Percentiles rank a stretch among this genome's conserved stretches.
phyloP scores from a whole-genome alignment of 2,888 invertebrate species.

The Nomada hirtipes region DNA sequence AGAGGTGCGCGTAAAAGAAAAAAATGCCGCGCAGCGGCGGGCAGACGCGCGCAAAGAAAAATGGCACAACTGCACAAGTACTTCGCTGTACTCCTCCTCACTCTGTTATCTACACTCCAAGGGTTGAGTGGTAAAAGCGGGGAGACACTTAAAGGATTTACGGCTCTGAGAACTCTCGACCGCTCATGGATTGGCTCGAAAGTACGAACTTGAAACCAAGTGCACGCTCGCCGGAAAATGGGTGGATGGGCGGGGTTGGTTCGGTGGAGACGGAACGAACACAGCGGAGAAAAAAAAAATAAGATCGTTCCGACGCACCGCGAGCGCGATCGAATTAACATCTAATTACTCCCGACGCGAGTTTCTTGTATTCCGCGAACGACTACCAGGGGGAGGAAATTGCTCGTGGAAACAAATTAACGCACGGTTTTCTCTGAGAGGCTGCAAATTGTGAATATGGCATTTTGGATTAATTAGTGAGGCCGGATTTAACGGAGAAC shows the following conservation, averaged over 20 bases:
- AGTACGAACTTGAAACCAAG: constrained; percentile 66
- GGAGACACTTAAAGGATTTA: constrained; percentile 83
- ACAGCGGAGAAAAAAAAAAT: background rate
- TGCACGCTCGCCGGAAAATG: constrained; percentile 34
- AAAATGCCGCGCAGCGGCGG: constrained; percentile 52
- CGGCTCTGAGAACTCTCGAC: constrained; percentile 79
- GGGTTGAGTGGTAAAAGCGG: constrained; percentile 70
- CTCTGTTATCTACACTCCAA: constrained; percentile 65
- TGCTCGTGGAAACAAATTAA: background rate
- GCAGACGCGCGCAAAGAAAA: constrained; percentile 68
- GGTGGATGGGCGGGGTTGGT: background rate
- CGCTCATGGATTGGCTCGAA: constrained; percentile 70
- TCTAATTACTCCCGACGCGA: constrained; percentile 10
- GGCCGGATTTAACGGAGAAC: too few species aligned
- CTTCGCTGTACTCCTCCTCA: constrained; percentile 54
- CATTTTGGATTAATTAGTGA: too few species aligned
- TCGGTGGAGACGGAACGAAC: background rate
- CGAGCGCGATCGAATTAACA: constrained; percentile 23
- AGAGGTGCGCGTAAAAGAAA: constrained; percentile 55
- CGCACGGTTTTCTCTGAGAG: too few species aligned
- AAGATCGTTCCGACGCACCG: background rate
- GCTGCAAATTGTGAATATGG: too few species aligned
- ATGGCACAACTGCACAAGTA: constrained; percentile 66
- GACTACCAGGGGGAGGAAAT: background rate
- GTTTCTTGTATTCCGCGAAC: background rate